Base-by-base conservation (phyloP, 2,113 vertebrate genomes). In the Tympanuchus pallidicinctus region DNA sequence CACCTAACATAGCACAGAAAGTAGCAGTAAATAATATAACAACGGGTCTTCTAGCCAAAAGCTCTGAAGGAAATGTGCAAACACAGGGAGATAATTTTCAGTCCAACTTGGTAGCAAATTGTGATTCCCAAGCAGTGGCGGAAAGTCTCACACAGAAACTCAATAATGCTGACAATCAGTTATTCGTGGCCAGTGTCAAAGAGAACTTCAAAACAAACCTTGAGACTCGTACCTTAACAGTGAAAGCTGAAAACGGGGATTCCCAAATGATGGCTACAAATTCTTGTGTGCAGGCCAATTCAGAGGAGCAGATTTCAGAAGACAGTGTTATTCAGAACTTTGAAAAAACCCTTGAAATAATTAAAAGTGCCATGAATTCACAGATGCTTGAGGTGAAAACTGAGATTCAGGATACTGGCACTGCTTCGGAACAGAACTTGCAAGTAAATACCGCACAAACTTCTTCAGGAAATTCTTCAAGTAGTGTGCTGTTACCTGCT, bases 91-190 rank as follows among this genome's bases (percentile, higher is more conserved):
- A 96, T 86, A 74, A 82, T 40, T 93, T 98, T 85, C 97, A 97
- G 77, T 96, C 98, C 94, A 97, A 81, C 47, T 60, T 97, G 70
- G 93, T 97, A 86, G 76, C 96, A 95, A 97, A 92, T 88, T 97
- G 97, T 92, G 97, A 97, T 36, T 93, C 98, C 95, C 98, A 98
- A 75, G 93, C 88, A 1, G 90, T 98, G 48, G 90, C 98, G 82
- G 98, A 98, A 95, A 98, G 97, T 50, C 92, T 98, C 69, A 81
- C 98, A 2, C 72, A 98, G 85, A 98, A 98, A 48, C 97, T 99
- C 69, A 99, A 89, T 93, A 98, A 97, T 70, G 98, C 98, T 92
- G 98, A 98, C 96, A 98, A 97, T 97, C 99, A 99, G 90, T 98
- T 99, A 88, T 95, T 99, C 50, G 36, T 97, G 94, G 97, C 98